Evolutionary conservation across 2,888 invertebrate genomes (phyloP), one percentile per base, ranked within the genome.

Genomic region (Byasa hedistus): DNA sequence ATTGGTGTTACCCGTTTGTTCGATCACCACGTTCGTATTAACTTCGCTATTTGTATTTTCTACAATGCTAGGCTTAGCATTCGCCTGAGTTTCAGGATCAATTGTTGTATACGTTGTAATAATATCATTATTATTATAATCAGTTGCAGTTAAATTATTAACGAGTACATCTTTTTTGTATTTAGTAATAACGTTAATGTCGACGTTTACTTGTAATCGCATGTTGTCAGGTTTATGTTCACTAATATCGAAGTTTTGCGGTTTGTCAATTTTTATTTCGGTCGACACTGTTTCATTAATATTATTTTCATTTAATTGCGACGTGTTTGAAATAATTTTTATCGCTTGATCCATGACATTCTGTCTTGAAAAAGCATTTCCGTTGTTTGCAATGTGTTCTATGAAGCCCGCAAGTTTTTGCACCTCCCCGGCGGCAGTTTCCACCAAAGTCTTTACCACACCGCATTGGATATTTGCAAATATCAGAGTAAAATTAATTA

Each of bases 401-500:
- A 27, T 56, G n/a, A 23, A 2, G n/a, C 52, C 39, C 0, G 44
- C 36, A 7, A 62, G 23, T 59, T 54, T 62, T 7, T 48, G 7
- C 22, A 66, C 48, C 48, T 66, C 62, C 15, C 62, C 48, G 2
- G 62, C 62, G 3, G 32, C 62, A 3, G 66, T 58, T 55, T 66
- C 66, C 23, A 55, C 44, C 19, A 58, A n/a, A 21, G 58, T 36
- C 59, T 66, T 66, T 3, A 66, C 48, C 4, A 59, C 62, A 55
- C 66, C 66, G 54, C 66, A 62, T 66, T 66, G 65, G 27, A 61
- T 57, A 44, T 59, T 58, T 15, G 24, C 36, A 21, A 57, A 59
- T 58, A 66, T 56, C 57, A 68, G 61, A 57, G 51, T 22, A 48
- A 57, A 10, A 22, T n/a, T 17, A 12, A 51, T 7, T 3, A 23